Conservation (phyloP, 1,140 invertebrate genomes). For the Mizuhopecten yessoensis region DNA sequence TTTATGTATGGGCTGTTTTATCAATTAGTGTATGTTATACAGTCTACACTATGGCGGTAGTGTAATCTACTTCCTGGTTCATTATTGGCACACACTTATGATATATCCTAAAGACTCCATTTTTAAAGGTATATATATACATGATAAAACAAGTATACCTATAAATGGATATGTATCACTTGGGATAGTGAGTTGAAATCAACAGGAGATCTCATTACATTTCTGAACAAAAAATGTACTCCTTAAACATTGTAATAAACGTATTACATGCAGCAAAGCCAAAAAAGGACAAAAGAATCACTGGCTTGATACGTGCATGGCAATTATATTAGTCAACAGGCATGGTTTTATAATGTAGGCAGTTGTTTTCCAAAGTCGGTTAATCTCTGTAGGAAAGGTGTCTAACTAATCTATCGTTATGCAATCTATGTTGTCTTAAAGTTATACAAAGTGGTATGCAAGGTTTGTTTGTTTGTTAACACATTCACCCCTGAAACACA, state of each 20-base stretch:
- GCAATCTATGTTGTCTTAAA: no score
- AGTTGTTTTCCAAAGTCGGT: no score
- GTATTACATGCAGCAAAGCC: not conserved
- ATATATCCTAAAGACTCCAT: not conserved
- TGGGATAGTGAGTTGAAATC: not conserved
- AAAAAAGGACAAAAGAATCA: not conserved
- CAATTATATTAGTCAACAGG: no score
- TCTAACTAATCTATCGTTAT: no score
- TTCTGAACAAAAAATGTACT: not conserved
- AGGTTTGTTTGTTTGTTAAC: no score
- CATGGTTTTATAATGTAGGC: no score
- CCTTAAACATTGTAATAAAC: not conserved
- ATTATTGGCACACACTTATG: not conserved
- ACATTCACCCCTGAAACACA: no score
- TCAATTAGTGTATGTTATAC: no score
- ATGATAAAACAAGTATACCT: not conserved
- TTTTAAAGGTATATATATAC: not conserved
- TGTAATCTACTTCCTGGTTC: slow-evolving; percentile 5
- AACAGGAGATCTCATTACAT: not conserved
- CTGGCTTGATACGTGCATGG: not conserved
- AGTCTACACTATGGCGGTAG: no score
- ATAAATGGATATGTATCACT: not conserved
- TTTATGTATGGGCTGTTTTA: no score
- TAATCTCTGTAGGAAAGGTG: no score
- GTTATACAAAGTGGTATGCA: no score